Base-by-base conservation (phyloP, 2,888 invertebrate genomes). In the Epsilonema sp. region DNA sequence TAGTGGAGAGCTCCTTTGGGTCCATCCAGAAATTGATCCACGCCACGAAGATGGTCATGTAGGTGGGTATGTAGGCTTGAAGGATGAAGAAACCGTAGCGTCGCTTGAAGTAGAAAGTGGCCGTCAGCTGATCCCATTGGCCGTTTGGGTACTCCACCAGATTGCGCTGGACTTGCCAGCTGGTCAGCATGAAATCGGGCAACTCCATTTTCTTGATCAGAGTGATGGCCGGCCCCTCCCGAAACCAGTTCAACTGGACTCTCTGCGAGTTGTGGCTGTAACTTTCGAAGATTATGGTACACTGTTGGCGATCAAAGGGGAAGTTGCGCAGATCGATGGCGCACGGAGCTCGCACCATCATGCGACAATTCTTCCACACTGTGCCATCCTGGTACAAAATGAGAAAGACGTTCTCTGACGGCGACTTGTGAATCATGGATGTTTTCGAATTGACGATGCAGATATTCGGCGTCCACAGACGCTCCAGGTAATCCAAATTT, bases 1-100 rank as follows among this genome's bases (percentile, higher is more conserved):
- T 11, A 20, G 39, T 20, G 16, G 45, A 38, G 16, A 45, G 23
- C 19, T 49, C 47, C 11, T 23, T 37, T 8, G 46, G 47, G 40
- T 49, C 49, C 49, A 49, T 49, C 49, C 49, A 49, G 31, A 49
- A 49, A 23, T 38, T 47, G 38, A 47, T 49, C 43, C 47, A 49
- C 5, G 49, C 49, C 38, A 49, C 49, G 24, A 47, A 42, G 2
- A 49, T 47, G 8, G 49, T 49, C 49, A 49, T 49, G 41, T 44
- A 49, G 2, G 49, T 47, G 2, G 49, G 49, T 5, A 49, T 46
- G 40, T 47, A 49, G 38, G 49, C 49, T 36, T 49, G 37, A 13
- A 49, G 31, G n/a, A 49, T 37, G 39, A 49, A 49, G 42, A 49
- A 49, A n/a, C 49, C 49, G 26, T 21, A 42, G 19, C 45, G 41